Conservation (phyloP, 1,140 invertebrate species). For the Ericerus pela region DNA sequence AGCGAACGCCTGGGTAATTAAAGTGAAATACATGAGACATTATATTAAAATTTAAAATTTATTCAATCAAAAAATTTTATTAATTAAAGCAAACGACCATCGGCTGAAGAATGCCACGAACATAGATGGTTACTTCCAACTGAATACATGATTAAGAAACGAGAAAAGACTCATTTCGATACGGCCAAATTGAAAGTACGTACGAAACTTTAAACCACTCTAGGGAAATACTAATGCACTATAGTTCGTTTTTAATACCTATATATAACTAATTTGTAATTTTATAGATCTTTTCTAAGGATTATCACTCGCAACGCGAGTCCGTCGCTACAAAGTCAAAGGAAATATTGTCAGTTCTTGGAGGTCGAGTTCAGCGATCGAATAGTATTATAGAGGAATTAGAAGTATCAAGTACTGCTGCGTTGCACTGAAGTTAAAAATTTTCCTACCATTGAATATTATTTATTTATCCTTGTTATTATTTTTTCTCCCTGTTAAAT, state of each 20-base stretch:
- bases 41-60: slow-evolving; percentile 3
- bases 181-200: slow-evolving; percentile 60
- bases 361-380: slow-evolving; percentile 14
- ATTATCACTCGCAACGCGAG: slow-evolving; percentile 15
- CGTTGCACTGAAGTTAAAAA: background rate
- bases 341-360: slow-evolving; percentile 12
- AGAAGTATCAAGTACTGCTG: background rate
- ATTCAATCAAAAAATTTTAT: background rate
- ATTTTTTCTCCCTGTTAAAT: background rate
- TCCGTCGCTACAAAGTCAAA: slow-evolving; percentile 8
- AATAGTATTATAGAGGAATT: slow-evolving; percentile 18
- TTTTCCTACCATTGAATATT: background rate
- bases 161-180: slow-evolving; percentile 72
- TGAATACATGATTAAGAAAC: slow-evolving; percentile 83
- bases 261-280: background rate
- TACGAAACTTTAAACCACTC: too few species aligned
- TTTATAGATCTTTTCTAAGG: slow-evolving; percentile 15
- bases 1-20: slow-evolving; percentile 68
- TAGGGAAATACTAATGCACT: too few species aligned
- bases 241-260: too few species aligned
- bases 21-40: slow-evolving; percentile 16
- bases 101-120: slow-evolving; percentile 84
- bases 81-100: slow-evolving; percentile 69
- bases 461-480: background rate
- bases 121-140: slow-evolving; percentile 85